Evolutionary conservation across 2,113 vertebrate genomes (phyloP).

Genomic region (Lepus timidus): DNA sequence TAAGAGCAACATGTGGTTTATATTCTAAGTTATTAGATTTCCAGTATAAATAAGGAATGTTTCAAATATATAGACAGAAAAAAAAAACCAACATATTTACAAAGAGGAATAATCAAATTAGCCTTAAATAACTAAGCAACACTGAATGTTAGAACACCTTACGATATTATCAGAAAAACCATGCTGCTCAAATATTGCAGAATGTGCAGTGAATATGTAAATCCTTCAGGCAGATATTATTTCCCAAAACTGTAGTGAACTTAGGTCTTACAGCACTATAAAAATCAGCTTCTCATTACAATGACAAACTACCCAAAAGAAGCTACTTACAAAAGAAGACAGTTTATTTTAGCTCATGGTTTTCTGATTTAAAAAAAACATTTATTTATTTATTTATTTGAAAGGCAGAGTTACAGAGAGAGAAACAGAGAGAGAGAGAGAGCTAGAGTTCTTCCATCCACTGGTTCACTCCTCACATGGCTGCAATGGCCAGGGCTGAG

Average conservation of each 20-base stretch:
- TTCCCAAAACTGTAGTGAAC: constrained; percentile 15
- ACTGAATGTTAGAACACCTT: background rate
- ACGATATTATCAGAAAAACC: background rate
- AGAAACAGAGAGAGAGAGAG: too few species aligned
- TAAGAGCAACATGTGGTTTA: background rate
- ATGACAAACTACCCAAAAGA: too few species aligned
- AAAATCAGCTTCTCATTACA: too few species aligned
- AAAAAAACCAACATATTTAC: background rate
- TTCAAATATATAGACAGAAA: background rate
- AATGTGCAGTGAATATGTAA: background rate
- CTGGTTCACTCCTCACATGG: too few species aligned
- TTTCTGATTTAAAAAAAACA: too few species aligned
- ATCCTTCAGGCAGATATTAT: background rate
- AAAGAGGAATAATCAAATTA: background rate
- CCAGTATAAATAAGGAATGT: background rate
- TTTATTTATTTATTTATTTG: too few species aligned
- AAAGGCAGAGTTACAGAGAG: too few species aligned
- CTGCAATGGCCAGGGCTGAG: too few species aligned
- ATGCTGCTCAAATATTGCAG: background rate
- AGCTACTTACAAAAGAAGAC: too few species aligned
- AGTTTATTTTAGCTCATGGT: too few species aligned
- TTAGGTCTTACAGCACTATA: background rate
- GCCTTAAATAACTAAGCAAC: background rate
- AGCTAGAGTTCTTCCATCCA: too few species aligned
- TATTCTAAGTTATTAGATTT: background rate